These are phyloP conservation scores for Pterocles gutturalis DNA, from an alignment of 2,113 vertebrate genomes.

Conservation along the genomic window DNA sequence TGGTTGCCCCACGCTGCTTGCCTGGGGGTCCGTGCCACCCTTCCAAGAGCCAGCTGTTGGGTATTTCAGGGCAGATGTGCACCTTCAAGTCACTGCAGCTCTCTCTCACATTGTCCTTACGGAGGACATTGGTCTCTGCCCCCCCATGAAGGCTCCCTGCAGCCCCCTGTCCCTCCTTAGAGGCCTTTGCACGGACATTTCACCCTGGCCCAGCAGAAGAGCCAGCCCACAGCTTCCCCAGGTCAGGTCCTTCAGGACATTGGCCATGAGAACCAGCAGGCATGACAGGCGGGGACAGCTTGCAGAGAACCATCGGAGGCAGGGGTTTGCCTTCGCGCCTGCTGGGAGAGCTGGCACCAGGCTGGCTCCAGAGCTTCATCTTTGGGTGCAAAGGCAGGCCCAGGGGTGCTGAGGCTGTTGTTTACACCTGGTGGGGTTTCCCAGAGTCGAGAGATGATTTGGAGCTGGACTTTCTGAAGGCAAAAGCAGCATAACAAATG, in stretches of 20 bases:
- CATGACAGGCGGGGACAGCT: rapidly evolving
- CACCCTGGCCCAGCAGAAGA: not conserved
- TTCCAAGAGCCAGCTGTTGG: not conserved
- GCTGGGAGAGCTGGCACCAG: not conserved
- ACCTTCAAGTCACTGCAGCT: rapidly evolving
- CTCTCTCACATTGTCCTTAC: not conserved
- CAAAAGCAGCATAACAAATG: not conserved
- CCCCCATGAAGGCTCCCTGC: not conserved
- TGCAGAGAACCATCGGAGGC: rapidly evolving
- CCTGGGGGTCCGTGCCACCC: rapidly evolving
- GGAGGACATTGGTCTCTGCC: rapidly evolving
- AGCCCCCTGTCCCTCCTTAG: not conserved
- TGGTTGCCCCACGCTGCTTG: rapidly evolving
- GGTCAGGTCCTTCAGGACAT: not conserved
- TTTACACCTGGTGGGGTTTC: slow-evolving; percentile 31
- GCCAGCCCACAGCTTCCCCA: not conserved
- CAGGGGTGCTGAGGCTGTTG: not conserved
- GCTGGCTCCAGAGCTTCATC: not conserved
- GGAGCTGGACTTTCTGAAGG: slow-evolving; percentile 35
- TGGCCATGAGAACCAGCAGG: rapidly evolving
- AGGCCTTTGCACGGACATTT: rapidly evolving
- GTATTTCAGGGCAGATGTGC: not conserved
- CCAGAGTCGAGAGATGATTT: slow-evolving; percentile 25
- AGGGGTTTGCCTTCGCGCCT: rapidly evolving
- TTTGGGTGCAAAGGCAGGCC: not conserved